A percentile compares a stretch with the other conserved stretches of the same genome.
Evolutionary conservation across 2,113 vertebrate genomes (phyloP).

Genomic region (Nyctereutes procyonoides): DNA sequence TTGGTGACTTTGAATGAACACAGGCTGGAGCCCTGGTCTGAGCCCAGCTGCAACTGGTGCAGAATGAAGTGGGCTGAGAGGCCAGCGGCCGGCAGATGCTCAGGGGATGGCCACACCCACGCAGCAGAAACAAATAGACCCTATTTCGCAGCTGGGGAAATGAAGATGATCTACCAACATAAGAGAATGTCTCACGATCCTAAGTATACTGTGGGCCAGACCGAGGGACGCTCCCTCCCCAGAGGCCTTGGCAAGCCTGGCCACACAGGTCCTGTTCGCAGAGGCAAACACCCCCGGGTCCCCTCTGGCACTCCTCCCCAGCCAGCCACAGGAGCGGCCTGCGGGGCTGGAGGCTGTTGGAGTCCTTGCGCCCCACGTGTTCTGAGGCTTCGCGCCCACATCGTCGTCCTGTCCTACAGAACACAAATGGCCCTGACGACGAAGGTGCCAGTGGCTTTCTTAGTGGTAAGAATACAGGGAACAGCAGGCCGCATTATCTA

Average conservation of each 20-base stretch:
- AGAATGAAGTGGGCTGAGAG: background rate
- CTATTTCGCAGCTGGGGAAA: background rate
- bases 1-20: rapidly evolving
- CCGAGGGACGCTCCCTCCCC: background rate
- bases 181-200: background rate
- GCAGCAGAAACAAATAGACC: background rate
- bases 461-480: rapidly evolving
- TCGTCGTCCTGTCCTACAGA: background rate
- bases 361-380: background rate
- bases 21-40: background rate
- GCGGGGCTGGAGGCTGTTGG: background rate
- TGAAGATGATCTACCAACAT: background rate
- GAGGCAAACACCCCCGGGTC: background rate
- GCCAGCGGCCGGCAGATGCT: background rate
- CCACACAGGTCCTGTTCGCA: background rate
- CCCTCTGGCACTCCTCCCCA: background rate
- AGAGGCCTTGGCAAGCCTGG: background rate
- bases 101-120: background rate
- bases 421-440: background rate
- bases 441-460: background rate
- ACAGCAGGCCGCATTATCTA: rapidly evolving
- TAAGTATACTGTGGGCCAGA: background rate
- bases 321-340: background rate
- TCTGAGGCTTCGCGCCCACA: background rate
- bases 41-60: no score